Base-by-base conservation (phyloP, 1,140 invertebrate species). In the Tetramorium simillimum region DNA sequence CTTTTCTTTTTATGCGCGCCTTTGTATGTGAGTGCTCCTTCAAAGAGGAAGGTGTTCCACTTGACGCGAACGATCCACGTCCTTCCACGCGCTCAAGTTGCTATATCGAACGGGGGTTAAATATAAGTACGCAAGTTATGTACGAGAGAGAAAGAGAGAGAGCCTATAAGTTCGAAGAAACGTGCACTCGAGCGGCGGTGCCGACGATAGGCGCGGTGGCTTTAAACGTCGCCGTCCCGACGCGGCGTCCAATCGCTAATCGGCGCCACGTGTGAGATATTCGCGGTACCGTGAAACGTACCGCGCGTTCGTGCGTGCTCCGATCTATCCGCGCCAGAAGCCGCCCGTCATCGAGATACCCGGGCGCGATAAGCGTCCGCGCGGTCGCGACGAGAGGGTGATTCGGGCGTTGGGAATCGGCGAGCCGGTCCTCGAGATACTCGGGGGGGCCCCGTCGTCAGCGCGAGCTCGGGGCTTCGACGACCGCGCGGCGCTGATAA, bases 201-300 rank as follows among this genome's bases (percentile, higher is more conserved):
- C 2, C 37, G 65, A n/a, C 28, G 78, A 72, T 73, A 58, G 28
- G 28, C 28, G 14, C 16, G 6, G n/a, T 18, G 65, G 18, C 49
- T 81, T 43, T 28, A 56, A 81, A 28, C 12, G 49, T 62, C 24
- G 18, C 60, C 72, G 49, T 16, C 10, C 37, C 33, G 84, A 33
- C 60, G 33, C 63, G 37, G 40, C n/a, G 33, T 33, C 3, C n/a
- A 6, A 49, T 67, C 43, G 43, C 33, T 86, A 88, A 90, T 90
- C 86, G 81, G 56, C 73, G 63, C 89, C 89, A 90, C 86, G 89
- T 86, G 88, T 56, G 63, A 76, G 69, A 84, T 86, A 86, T 90
- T 87, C 87, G 86, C 58, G 73, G 78, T 33, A 82, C 37, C 21
- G 49, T n/a, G 62, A 67, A 75, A 53, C 37, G 46, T 69, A 12